Evolutionary conservation across 2,113 vertebrate species (phyloP), one percentile per base, ranked within the genome.

Genomic region (Dicentrarchus labrax): DNA sequence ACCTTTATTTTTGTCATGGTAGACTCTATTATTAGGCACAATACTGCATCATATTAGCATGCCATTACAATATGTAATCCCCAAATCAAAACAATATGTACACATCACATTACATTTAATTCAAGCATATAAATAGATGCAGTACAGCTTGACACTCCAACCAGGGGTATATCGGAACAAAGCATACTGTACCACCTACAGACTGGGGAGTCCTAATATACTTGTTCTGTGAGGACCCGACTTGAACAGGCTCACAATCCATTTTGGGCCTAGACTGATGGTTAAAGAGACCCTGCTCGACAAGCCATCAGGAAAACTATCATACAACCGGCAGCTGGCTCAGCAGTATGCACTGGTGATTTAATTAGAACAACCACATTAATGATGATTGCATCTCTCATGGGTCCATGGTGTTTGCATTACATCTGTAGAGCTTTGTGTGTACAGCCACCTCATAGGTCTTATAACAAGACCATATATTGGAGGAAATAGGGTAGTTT

Each of bases 311-410:
- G 77, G 85, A 57, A 87, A 83, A 75, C 70, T 24, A 30, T 82
- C 75, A 83, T 56, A 67, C 56, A 72, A 71, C 41, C 12, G 43
- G 83, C 78, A 80, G 84, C 90, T 88, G 85, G 78, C 84, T 88
- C 84, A 89, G 81, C 90, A 88, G 57, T 72, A 76, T 72, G 88
- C 78, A 76, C 86, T 65, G 73, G 66, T 90, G 91, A 89, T 89
- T 92, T 89, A 59, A 88, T 91, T 91, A 91, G 83, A 88, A 86
- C 69, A 81, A 74, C 66, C 85, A 73, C 84, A 89, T 89, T 88
- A 92, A 91, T 86, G 86, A 85, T 89, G 88, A 90, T 84, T 88
- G 85, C n/a, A 51, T 67, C 82, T 90, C 88, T 83, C 84, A 51
- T 73, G 78, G 86, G 84, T 69, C 62, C 67, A 8, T 53, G 61